These are phyloP conservation scores for Pseudorasbora parva DNA, from an alignment of 2,113 vertebrate genomes.

Conservation along the genomic window DNA sequence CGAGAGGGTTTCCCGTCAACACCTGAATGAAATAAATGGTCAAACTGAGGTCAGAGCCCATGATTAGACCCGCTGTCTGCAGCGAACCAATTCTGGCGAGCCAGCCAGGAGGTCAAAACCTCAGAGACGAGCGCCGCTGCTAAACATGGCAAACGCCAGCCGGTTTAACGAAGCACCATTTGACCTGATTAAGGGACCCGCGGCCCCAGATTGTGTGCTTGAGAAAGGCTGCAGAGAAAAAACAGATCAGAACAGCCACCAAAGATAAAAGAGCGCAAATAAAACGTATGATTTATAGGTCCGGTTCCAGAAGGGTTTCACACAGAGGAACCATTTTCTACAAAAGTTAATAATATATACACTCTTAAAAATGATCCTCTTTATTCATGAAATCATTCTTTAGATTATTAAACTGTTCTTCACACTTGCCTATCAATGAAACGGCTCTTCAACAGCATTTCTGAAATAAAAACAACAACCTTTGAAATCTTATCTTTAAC, in stretches of 20 bases:
- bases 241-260: not conserved
- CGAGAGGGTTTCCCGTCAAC: not conserved
- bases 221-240: not conserved
- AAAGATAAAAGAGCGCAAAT: too few relatives aligned
- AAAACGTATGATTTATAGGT: too few relatives aligned
- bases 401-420: too few relatives aligned
- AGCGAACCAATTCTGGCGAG: not conserved
- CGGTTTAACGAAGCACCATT: not conserved
- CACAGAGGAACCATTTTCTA: too few relatives aligned
- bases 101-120: not conserved
- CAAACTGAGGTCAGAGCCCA: too few relatives aligned
- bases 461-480: not conserved
- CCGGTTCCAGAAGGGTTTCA: too few relatives aligned
- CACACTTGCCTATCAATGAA: too few relatives aligned
- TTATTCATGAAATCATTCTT: too few relatives aligned
- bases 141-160: constrained; percentile 4
- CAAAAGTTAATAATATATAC: too few relatives aligned
- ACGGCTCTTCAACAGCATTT: not conserved
- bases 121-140: not conserved
- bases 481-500: too few relatives aligned
- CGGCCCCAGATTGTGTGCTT: not conserved
- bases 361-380: too few relatives aligned
- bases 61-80: not conserved
- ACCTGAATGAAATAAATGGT: not conserved
- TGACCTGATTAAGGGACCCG: constrained; percentile 13